These are phyloP conservation scores for Perca fluviatilis DNA, from an alignment of 2,113 vertebrate genomes.

Conservation along the genomic window DNA sequence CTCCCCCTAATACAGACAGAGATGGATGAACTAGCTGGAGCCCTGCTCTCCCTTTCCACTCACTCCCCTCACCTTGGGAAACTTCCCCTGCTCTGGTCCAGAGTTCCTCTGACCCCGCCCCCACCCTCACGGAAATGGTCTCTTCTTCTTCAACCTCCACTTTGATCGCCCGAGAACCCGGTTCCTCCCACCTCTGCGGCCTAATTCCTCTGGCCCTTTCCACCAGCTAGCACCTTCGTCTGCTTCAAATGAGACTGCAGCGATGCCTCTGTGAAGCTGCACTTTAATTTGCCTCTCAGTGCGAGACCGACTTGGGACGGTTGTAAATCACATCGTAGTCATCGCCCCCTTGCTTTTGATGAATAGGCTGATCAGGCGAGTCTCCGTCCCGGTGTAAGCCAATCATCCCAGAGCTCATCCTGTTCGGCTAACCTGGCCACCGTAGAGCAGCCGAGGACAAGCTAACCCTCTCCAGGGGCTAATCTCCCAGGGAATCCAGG, in stretches of 20 bases:
- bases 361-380: conserved; percentile 30
- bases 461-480: conserved; percentile 55
- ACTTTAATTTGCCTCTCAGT: background rate
- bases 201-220: background rate
- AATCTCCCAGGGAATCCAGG: conserved; percentile 70
- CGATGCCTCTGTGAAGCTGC: background rate
- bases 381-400: conserved; percentile 42
- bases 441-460: conserved; percentile 42
- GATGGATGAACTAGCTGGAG: conserved; percentile 69
- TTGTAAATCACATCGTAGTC: conserved; percentile 12
- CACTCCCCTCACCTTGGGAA: conserved; percentile 66
- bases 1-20: conserved; percentile 74
- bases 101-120: conserved; percentile 11
- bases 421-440: conserved; percentile 60
- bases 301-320: background rate
- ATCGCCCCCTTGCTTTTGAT: conserved; percentile 33
- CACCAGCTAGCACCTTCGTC: background rate
- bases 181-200: too few relatives aligned
- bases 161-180: background rate
- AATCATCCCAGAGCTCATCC: conserved; percentile 59
- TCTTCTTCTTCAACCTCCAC: background rate
- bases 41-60: conserved; percentile 52
- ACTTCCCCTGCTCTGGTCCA: conserved; percentile 12
- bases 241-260: background rate
- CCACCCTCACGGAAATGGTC: background rate